Base-by-base conservation (phyloP, 53 echinoderm and acorn worm genomes). In the Holothuria leucospilota region DNA sequence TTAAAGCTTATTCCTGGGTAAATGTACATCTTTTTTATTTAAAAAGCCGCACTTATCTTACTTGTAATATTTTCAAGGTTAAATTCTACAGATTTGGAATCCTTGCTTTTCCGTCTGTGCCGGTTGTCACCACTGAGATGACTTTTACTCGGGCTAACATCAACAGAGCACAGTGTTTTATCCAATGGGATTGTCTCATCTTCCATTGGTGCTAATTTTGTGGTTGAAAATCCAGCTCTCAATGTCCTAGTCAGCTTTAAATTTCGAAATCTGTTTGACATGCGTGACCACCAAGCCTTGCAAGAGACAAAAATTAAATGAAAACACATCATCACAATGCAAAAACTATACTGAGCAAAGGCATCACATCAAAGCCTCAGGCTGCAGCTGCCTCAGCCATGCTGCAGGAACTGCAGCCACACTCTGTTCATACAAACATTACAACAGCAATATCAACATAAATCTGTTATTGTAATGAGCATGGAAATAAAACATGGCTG, bases 181-280 rank as follows among this genome's bases (percentile, higher is more conserved):
- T 78, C 86, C 21, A 90, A 63, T 25, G 78, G 51, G 24, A 86
- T 81, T 2, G 53, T 82, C 53, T 93, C 93, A 39, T 94, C 94
- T 39, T 94, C 89, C 62, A 96, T 94, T 25, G 97, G 97, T 39
- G 82, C 89, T 5, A 96, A 94, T 69, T 85, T 91, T 20, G 92
- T 91, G 14, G 92, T 81, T 0, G 87, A 87, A 10, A 96, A 85
- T 25, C 94, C 89, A 20, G 82, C 91, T 62, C 93, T 77, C 46
- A 96, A 59, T 9, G 97, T 96, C 24, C 97, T 91, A 4, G 94
- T 89, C 29, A 96, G 86, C 70, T 96, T 96, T 61, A 96, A 88
- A 80, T 96, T 96, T 29, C 91, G 97, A 87, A 96, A 96, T 0
- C 97, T 91, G 69, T 96, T 96, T 69, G 97, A 96, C 93, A 96